These are phyloP conservation scores for Eupithecia inturbata DNA, from an alignment of 2,888 invertebrate species.

Conservation along the genomic window DNA sequence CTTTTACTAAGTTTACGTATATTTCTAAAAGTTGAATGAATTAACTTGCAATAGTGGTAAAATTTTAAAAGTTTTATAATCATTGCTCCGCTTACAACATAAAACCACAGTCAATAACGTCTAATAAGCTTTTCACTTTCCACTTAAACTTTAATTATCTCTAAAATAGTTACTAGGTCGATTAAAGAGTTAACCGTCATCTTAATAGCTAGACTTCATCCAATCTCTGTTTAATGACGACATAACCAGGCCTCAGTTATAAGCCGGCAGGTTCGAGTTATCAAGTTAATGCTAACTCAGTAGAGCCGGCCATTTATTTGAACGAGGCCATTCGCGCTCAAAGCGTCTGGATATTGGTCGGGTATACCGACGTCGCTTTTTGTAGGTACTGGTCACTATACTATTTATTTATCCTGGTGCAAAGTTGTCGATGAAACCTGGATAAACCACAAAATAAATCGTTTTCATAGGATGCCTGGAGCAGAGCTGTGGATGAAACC, in stretches of 20 bases:
- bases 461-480: background rate
- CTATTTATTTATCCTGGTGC: background rate
- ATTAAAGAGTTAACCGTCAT: background rate
- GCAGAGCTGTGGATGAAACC: background rate
- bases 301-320: conserved; percentile 11
- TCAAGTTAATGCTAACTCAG: conserved; percentile 24
- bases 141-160: background rate
- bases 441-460: background rate
- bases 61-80: background rate
- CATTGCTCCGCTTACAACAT: background rate
- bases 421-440: background rate
- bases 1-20: too few relatives aligned
- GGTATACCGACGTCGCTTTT: background rate
- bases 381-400: background rate
- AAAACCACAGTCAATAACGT: background rate
- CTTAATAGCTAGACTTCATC: background rate
- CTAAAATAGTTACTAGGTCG: background rate
- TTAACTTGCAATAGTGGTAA: background rate
- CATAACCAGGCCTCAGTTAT: background rate
- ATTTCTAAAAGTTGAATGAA: background rate
- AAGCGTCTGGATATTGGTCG: background rate
- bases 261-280: conserved; percentile 13
- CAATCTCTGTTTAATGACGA: conserved; percentile 6
- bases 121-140: background rate
- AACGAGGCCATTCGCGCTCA: conserved; percentile 8